Evolutionary conservation across 2,797 vertebrate genomes (phyloP).

Genomic region (Micromesistius poutassou): DNA sequence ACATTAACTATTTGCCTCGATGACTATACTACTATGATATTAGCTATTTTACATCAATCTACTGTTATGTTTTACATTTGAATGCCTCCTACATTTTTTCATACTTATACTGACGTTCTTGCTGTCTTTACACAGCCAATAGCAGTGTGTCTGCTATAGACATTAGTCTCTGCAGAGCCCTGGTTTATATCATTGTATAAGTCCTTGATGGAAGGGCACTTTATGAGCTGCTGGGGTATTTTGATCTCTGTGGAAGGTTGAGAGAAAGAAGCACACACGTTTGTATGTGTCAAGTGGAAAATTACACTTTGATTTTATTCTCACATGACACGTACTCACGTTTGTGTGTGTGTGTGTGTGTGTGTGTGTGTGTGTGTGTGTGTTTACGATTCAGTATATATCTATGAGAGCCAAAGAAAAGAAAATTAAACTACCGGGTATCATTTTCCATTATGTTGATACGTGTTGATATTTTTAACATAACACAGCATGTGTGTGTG

Average conservation of each 20-base stretch:
- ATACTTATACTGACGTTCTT: neutral
- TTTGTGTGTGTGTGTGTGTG: slow-evolving; percentile 2
- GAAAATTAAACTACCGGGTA: no score
- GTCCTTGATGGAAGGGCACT: neutral
- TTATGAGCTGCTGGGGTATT: slow-evolving; percentile 7
- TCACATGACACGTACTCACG: neutral
- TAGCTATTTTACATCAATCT: neutral
- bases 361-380: neutral
- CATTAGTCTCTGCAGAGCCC: neutral
- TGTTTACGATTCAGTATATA: neutral
- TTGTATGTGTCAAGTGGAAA: neutral
- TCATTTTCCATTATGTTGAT: neutral
- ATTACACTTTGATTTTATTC: neutral
- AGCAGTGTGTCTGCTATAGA: neutral
- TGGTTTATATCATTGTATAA: neutral
- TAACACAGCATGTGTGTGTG: neutral
- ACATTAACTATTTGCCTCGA: neutral
- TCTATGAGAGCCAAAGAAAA: neutral
- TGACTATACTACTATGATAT: neutral
- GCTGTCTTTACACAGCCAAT: neutral
- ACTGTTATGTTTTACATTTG: neutral
- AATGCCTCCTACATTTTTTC: neutral
- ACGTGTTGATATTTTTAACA: neutral
- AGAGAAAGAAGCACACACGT: neutral
- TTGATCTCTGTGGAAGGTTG: neutral